Base-by-base conservation (phyloP, 2,888 invertebrate genomes). In the Penaeus monodon region DNA sequence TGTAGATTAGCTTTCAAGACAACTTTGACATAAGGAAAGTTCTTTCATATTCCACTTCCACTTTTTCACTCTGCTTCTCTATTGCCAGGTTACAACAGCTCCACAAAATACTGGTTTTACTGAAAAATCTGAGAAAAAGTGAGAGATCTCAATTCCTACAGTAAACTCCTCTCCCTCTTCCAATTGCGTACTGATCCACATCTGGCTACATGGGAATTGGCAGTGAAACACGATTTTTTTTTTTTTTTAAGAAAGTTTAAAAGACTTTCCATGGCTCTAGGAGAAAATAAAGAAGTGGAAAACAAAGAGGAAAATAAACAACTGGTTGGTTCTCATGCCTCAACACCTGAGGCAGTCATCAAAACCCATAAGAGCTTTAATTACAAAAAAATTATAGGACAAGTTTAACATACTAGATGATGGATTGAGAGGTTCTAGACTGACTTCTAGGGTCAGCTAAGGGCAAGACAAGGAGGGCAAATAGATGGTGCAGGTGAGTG, bases 191-290 rank as follows among this genome's bases (percentile, higher is more conserved):
- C 79, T 83, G 82, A 86, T 86, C 86, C 70, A 77, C 79, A 83
- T 86, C 78, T 86, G 78, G 86, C 86, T 86, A 86, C 86, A 83
- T 86, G 86, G 86, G 86, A 86, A 86, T 86, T 86, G 86, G 86
- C 86, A 86, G 86, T 86, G 86, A 86, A 86, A 86, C 82, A 78
- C 68, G 86, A 83, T 66, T 86, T 86, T 70, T 29, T 64, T 17
- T 44, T 20, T 14, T 57, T 57, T 80, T 70, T 74, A 84, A 73
- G 64, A 57, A 63, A 85, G 63, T 80, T 80, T 79, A 73, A 76
- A 81, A 81, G 65, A 66, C 57, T 29, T 86, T 86, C 81, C 68
- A 66, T 81, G 64, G 76, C 44, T 82, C 77, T 83, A 82, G 74
- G 68, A 63, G 80, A 86, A 86, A 86, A 82, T 29, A 68, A 63